Evolutionary conservation across 1,140 invertebrate species (phyloP), one percentile per base, ranked within the genome.

Genomic region (Musca vetustissima): DNA sequence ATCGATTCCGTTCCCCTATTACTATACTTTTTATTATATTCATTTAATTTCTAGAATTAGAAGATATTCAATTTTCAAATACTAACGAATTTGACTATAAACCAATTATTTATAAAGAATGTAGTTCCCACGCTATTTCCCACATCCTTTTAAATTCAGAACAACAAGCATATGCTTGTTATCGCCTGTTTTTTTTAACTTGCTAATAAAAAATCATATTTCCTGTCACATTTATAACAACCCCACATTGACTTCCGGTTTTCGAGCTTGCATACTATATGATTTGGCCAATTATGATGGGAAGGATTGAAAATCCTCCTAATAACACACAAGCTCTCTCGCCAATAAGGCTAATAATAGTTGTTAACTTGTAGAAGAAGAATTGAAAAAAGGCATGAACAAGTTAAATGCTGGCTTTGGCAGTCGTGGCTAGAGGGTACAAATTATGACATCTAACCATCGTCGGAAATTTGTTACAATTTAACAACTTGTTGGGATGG

Each of bases 301-400:
- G 36, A 61, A 61, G 57, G 57, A 32, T 61, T 61, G 57, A 17
- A 57, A 22, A 28, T 57, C n/a, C 57, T 19, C 28, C 57, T 36
- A 61, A 36, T 43, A 24, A 55, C 21, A 36, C 9, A 36, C 8
- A 43, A 19, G 8, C 21, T 36, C 57, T 4, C 4, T 43, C n/a
- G n/a, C n/a, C 19, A 43, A 36, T 61, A 61, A 36, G 57, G 57
- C 57, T 61, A 61, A 61, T 61, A 61, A 61, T 36, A 61, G 57
- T 61, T 61, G 17, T 36, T 36, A 61, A 24, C 36, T 43, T 43
- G 36, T 9, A 13, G 36, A 43, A 1, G 36, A 13, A 43, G 11
- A 43, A 11, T 13, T 3, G 28, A 43, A 4, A 43, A 43, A 43
- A 13, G 36, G 36, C 11, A 43, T 13, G 36, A 28, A 57, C 53